Conservation (phyloP, 2,888 invertebrate species). For the Brenthis hecate region DNA sequence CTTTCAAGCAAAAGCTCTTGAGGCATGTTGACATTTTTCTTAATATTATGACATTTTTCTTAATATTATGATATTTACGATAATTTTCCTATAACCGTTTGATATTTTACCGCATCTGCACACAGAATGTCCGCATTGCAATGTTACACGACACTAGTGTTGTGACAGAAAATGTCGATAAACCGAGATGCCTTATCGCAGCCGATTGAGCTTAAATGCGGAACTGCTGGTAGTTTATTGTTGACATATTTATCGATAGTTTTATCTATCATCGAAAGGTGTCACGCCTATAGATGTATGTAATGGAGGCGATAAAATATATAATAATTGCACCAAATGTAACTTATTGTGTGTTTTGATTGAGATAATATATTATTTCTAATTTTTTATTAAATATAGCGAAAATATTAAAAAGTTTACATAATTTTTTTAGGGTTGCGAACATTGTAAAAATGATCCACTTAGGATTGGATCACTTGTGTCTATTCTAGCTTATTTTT, state of each 20-base stretch:
- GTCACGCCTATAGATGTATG: constrained; percentile 31
- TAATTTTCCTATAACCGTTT: constrained; percentile 22
- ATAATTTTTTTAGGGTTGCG: too few relatives aligned
- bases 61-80: constrained; percentile 12
- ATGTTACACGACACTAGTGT: constrained; percentile 41
- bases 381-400: too few relatives aligned
- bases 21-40: background rate
- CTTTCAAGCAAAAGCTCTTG: too few relatives aligned
- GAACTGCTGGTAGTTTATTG: constrained; percentile 36
- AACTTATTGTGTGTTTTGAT: background rate
- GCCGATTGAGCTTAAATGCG: constrained; percentile 43
- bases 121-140: constrained; percentile 42
- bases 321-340: constrained; percentile 5
- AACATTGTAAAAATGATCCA: too few relatives aligned
- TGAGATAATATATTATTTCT: too few relatives aligned
- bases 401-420: too few relatives aligned
- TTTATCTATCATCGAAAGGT: constrained; percentile 35
- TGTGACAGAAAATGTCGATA: constrained; percentile 51
- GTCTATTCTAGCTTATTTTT: too few relatives aligned
- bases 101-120: constrained; percentile 26
- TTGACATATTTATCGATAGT: constrained; percentile 33
- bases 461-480: too few relatives aligned
- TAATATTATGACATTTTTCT: constrained; percentile 9
- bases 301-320: constrained; percentile 23
- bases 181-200: constrained; percentile 48